Conservation (phyloP, 2,888 invertebrate genomes). For the Ernsta delagoae region DNA sequence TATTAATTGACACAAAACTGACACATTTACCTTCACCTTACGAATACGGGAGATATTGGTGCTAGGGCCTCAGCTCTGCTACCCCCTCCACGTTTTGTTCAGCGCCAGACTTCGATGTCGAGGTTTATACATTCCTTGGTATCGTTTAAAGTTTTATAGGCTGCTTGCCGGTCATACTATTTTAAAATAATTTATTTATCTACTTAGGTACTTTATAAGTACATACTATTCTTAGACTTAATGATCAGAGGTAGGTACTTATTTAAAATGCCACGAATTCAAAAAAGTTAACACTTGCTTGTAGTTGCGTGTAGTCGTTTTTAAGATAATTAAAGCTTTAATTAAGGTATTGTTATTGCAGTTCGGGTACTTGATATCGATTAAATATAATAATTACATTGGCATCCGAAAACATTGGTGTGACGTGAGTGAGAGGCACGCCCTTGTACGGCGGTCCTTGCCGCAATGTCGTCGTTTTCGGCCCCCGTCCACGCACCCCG, state of each 20-base stretch:
- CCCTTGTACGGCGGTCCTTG: constrained; percentile 74
- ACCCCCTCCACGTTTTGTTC: too few species aligned
- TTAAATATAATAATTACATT: constrained; percentile 63
- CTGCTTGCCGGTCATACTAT: too few species aligned
- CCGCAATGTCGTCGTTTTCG: constrained; percentile 69
- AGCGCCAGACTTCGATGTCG: too few species aligned
- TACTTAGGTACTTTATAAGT: too few species aligned
- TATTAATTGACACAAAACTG: too few species aligned
- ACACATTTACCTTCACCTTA: too few species aligned
- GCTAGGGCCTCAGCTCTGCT: too few species aligned
- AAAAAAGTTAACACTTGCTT: constrained; percentile 12
- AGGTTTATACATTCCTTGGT: too few species aligned
- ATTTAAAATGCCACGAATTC: constrained; percentile 18
- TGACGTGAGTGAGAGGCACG: constrained; percentile 78
- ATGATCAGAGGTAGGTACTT: background rate
- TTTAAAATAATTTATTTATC: too few species aligned
- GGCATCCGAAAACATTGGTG: constrained; percentile 67
- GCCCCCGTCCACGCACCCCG: constrained; percentile 59
- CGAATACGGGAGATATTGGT: too few species aligned
- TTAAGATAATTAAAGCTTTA: constrained; percentile 44
- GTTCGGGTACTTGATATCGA: constrained; percentile 50
- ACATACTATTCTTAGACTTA: background rate
- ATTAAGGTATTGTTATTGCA: constrained; percentile 49
- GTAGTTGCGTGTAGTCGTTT: constrained; percentile 24
- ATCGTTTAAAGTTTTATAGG: too few species aligned